Conservation (phyloP, 1,140 invertebrate genomes). For the Bombus pascuorum region DNA sequence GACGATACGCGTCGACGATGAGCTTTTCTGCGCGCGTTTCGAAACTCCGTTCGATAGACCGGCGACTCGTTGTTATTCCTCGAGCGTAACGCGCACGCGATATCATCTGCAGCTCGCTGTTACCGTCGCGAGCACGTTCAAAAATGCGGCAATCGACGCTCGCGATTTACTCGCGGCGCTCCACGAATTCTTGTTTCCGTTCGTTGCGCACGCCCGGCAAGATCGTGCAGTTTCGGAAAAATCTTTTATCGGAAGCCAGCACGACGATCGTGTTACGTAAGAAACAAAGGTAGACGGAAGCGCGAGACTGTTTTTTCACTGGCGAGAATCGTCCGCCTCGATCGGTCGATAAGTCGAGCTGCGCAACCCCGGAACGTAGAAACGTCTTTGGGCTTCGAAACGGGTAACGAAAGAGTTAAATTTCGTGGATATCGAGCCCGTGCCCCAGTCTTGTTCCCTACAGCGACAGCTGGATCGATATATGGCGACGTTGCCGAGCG, state of each 20-base stretch:
- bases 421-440: slow-evolving; percentile 59
- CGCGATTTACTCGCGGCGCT: background rate
- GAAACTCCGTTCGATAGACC: background rate
- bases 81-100: background rate
- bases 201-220: too few species aligned
- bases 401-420: slow-evolving; percentile 62
- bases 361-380: background rate
- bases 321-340: background rate
- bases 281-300: background rate
- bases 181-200: background rate
- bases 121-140: background rate
- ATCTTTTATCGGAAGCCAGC: too few species aligned
- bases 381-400: background rate
- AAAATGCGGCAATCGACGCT: background rate
- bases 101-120: background rate
- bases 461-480: slow-evolving; percentile 69
- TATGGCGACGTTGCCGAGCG: slow-evolving; percentile 69
- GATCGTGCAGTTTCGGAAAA: rapidly evolving
- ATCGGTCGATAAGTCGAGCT: slow-evolving; percentile 3
- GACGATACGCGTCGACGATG: background rate
- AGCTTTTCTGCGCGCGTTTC: background rate
- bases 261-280: background rate
- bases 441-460: slow-evolving; percentile 65
- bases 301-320: too few species aligned
- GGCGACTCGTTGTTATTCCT: slow-evolving; percentile 23